Base-by-base conservation (phyloP, 2,797 vertebrate genomes). In the Falco naumanni region DNA sequence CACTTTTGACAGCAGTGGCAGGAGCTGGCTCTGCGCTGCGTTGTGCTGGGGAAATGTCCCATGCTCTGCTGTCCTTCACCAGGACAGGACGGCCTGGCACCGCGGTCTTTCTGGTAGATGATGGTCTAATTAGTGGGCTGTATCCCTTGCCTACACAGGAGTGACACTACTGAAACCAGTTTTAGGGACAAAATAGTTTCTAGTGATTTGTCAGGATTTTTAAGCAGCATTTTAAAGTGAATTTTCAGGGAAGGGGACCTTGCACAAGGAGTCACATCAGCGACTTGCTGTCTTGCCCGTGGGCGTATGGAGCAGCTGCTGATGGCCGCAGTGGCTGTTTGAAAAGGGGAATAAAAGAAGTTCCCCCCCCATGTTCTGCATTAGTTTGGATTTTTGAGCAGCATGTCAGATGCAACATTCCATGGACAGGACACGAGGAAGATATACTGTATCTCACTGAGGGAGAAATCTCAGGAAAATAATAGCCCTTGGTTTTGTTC, bases 21-120 rank as follows among this genome's bases (percentile, higher is more conserved):
- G 80, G 83, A 85, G 85, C 86, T 1, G 6, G 76, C 63, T 54
- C 60, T 16, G 51, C 2, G 4, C 57, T 75, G 78, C 51, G 14
- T n/a, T 47, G 81, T 45, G 61, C 69, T n/a, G 48, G 71, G 50
- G 60, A 50, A 9, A 24, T 34, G 34, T 50, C 78, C 39, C 1
- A 3, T 31, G 28, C 72, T 26, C 34, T 20, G 60, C 72, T 83
- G 10, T 41, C 45, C 57, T 47, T 31, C 66, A 16, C 3, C 54
- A 48, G 54, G 54, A 68, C 43, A 45, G 43, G 16, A 18, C 17
- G 16, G 43, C 50, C 64, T 48, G 37, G 13, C 64, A 37, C 72
- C 24, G 51, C 26, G 28, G 72, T 51, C 1, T 0, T 28, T 31
- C n/a, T 1, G 6, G 16, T 6, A 13, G 14, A 0, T 13, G 65